Base-by-base conservation (phyloP, 2,797 vertebrate genomes). In the Tenualosa thibaudeaui region DNA sequence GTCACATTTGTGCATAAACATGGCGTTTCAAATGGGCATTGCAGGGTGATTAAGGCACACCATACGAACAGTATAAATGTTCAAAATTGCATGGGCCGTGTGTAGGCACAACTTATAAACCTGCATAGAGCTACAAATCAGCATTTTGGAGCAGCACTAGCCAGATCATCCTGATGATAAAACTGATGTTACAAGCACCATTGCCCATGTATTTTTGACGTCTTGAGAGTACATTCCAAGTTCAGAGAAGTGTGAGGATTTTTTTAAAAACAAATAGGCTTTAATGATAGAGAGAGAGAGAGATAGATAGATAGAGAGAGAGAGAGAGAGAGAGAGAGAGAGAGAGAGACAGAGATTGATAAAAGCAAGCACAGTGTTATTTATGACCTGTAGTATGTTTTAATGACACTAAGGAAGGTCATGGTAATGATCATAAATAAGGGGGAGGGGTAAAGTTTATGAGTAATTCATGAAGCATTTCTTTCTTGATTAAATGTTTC, bases 381-480 rank as follows among this genome's bases (percentile, higher is more conserved):
- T 91, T 92, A 91, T 90, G 88, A 82, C 85, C 88, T 81, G 89
- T 86, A 90, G 89, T 90, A 90, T 89, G 89, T 89, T 92, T 91
- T 83, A 91, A 87, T 92, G 91, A 90, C 88, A 91, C 86, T 90
- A 88, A 56, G 84, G 87, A 88, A 88, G 92, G 92, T 92, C 91
- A 93, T 91, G 89, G 92, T 93, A 93, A 93, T 93, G 91, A 93
- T 89, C 89, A 92, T 93, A 92, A 93, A 93, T 93, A 92, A 91
- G 81, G 86, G 85, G 87, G 49, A 19, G 68, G 46, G 50, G 31
- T 31, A 75, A 40, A 31, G 31, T 24, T 19, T 9, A 81, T 26
- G 68, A 31, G 85, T 87, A 89, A 81, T 88, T 89, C 88, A 90
- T 87, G 89, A 91, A 84, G 89, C 90, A 88, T 89, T 85, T 85